phyloP scores from a whole-genome alignment of 2,888 invertebrate genomes.

The Eupeodes luniger region DNA sequence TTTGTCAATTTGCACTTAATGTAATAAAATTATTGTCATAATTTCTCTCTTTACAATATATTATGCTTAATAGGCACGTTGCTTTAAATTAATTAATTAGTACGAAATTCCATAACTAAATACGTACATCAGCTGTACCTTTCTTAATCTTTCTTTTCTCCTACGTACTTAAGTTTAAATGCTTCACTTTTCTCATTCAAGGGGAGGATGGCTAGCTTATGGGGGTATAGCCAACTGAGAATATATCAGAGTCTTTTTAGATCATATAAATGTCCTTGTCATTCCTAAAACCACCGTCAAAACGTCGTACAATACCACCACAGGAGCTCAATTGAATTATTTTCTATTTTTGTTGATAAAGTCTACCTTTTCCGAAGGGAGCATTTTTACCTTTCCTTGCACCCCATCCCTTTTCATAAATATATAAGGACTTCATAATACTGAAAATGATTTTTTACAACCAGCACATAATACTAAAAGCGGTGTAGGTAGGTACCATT shows the following conservation, averaged over 20 bases:
- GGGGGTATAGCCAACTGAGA: too few relatives aligned
- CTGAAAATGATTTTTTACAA: neutral
- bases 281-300: constrained; percentile 68
- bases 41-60: constrained; percentile 41
- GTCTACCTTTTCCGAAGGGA: constrained; percentile 55
- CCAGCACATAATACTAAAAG: neutral
- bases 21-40: too few relatives aligned
- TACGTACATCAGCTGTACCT: constrained; percentile 16
- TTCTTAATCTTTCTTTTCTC: too few relatives aligned
- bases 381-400: constrained; percentile 52
- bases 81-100: constrained; percentile 74
- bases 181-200: too few relatives aligned
- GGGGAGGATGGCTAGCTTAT: too few relatives aligned
- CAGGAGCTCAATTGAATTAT: constrained; percentile 66
- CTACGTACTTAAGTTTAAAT: too few relatives aligned
- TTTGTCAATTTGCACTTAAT: too few relatives aligned
- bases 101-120: constrained; percentile 70
- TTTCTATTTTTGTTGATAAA: constrained; percentile 49
- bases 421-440: neutral
- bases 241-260: neutral
- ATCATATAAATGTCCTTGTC: constrained; percentile 70
- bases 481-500: too few relatives aligned
- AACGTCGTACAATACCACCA: constrained; percentile 40
- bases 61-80: constrained; percentile 72
- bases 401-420: neutral